phyloP scores from a whole-genome alignment of 1,140 invertebrate genomes.

The Stegodyphus mimosarum region DNA sequence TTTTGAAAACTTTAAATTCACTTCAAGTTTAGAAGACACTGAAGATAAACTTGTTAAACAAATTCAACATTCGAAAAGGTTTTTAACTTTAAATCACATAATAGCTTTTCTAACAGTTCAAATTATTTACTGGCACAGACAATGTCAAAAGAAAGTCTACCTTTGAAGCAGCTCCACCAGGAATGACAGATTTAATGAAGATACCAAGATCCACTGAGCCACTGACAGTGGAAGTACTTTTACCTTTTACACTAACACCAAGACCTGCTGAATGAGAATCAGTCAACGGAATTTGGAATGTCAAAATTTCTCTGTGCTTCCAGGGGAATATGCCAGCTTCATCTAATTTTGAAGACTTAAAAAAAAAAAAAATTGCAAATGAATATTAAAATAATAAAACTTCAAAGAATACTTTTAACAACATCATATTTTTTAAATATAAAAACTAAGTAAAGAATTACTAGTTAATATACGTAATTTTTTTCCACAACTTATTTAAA shows the following conservation, averaged over 20 bases:
- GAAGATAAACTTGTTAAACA: no score
- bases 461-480: no score
- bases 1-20: no score
- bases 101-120: no score
- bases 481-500: no score
- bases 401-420: no score
- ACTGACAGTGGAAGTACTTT: conserved; percentile 72
- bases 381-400: neutral
- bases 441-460: no score
- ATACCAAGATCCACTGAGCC: conserved; percentile 87
- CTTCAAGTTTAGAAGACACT: no score
- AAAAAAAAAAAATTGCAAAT: neutral
- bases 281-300: conserved; percentile 93
- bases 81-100: no score
- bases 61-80: no score
- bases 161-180: conserved; percentile 92
- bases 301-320: conserved; percentile 78
- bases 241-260: conserved; percentile 97
- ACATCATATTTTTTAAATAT: no score
- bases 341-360: neutral
- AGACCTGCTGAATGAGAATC: conserved; percentile 96
- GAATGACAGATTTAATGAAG: conserved; percentile 95
- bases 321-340: conserved; percentile 41
- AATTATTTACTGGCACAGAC: no score
- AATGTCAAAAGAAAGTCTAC: conserved; percentile 7